These are phyloP conservation scores for Acanthosepion pharaonis DNA, from an alignment of 2,888 invertebrate genomes.

Conservation along the genomic window DNA sequence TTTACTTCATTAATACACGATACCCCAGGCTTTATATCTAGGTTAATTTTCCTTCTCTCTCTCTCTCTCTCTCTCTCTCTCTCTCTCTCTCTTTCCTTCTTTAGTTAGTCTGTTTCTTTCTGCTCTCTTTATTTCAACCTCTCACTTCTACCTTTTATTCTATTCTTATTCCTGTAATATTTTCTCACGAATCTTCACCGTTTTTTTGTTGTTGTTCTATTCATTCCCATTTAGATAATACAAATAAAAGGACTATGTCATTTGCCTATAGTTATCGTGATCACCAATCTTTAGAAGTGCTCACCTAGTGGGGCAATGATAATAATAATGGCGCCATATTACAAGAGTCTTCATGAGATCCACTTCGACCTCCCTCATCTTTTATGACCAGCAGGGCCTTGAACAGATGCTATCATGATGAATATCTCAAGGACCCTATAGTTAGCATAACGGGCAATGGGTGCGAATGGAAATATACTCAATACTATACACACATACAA, in stretches of 20 bases:
- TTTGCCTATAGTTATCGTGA: neutral
- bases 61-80: too few species aligned
- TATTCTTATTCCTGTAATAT: neutral
- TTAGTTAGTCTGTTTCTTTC: neutral
- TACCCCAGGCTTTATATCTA: neutral
- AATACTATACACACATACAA: neutral
- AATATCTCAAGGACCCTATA: neutral
- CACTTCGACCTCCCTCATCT: neutral
- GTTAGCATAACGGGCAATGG: neutral
- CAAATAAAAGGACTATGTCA: neutral
- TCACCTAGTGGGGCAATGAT: neutral
- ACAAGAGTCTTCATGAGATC: neutral
- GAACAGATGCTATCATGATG: neutral
- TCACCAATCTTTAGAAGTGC: neutral
- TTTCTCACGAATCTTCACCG: neutral
- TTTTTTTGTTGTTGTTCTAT: neutral
- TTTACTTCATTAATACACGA: neutral
- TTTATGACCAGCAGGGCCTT: neutral
- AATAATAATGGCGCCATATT: neutral
- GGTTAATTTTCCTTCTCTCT: too few species aligned
- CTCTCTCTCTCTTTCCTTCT: neutral
- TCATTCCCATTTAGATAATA: neutral
- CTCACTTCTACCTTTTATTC: neutral
- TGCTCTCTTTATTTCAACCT: neutral
- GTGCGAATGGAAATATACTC: neutral